These are phyloP conservation scores for Corythoichthys haematopterus DNA, from an alignment of 2,113 vertebrate genomes.

Conservation along the genomic window DNA sequence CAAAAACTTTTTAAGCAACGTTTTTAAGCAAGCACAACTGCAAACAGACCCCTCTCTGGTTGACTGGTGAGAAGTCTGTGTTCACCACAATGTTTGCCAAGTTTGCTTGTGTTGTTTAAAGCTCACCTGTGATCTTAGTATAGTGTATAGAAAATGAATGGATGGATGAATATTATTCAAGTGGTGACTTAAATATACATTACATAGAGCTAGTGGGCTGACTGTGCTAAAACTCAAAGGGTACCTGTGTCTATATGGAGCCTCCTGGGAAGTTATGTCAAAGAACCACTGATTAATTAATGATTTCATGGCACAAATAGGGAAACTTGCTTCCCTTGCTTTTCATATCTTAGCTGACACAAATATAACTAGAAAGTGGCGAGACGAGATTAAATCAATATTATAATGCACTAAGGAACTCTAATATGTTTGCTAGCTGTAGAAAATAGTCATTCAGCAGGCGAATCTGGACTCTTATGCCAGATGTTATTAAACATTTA, in stretches of 20 bases:
- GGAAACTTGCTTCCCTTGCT: constrained; percentile 33
- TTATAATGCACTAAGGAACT: neutral
- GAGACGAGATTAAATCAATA: neutral
- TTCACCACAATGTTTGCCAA: neutral
- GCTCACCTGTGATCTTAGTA: too few species aligned
- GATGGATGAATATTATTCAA: neutral
- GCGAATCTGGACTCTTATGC: neutral
- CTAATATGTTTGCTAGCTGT: neutral
- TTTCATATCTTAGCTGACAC: constrained; percentile 23
- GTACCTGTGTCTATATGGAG: constrained; percentile 15
- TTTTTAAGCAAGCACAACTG: too few species aligned
- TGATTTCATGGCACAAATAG: constrained; percentile 40
- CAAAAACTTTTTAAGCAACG: too few species aligned
- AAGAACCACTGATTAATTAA: constrained; percentile 47
- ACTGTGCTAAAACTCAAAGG: constrained; percentile 22
- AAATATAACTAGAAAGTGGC: neutral
- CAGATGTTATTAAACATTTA: neutral
- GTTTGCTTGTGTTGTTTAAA: too few species aligned
- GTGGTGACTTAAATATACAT: constrained; percentile 14
- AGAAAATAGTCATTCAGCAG: neutral
- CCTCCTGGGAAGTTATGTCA: constrained; percentile 30
- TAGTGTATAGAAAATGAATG: too few species aligned
- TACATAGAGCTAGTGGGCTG: constrained; percentile 8
- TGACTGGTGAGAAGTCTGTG: neutral
- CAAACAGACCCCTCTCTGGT: too few species aligned